Percentiles rank a stretch among this genome's conserved stretches.
These are phyloP conservation scores for Heterocephalus glaber DNA, from an alignment of 2,113 vertebrate species.

Conservation along the genomic window DNA sequence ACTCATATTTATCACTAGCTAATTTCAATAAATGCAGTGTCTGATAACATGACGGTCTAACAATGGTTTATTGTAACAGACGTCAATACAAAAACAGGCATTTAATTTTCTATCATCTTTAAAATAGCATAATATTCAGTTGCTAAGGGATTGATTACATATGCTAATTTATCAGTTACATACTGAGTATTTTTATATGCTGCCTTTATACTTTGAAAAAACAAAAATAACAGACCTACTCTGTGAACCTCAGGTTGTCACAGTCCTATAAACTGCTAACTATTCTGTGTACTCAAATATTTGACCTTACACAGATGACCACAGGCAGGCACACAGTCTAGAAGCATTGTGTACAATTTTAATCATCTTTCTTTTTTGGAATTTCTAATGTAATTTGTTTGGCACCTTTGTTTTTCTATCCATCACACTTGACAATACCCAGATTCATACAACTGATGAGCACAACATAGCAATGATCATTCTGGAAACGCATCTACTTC, in stretches of 20 bases:
- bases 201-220: slow-evolving; percentile 47
- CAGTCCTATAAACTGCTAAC: slow-evolving; percentile 9
- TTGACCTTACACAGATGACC: background rate
- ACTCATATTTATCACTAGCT: background rate
- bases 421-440: slow-evolving; percentile 38
- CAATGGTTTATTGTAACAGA: background rate
- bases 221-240: background rate
- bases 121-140: background rate
- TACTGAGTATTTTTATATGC: background rate
- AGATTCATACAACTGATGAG: background rate
- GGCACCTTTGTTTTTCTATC: slow-evolving; percentile 60
- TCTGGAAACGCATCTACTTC: slow-evolving; percentile 64
- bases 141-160: background rate
- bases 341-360: background rate
- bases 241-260: background rate
- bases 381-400: slow-evolving; percentile 65
- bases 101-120: slow-evolving; percentile 28
- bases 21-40: background rate
- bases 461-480: background rate
- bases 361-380: slow-evolving; percentile 39
- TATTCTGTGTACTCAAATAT: background rate
- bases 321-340: background rate
- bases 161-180: background rate
- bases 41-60: background rate
- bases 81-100: background rate